Conservation (phyloP, 2,113 vertebrate species). For the Corythoichthys intestinalis region DNA sequence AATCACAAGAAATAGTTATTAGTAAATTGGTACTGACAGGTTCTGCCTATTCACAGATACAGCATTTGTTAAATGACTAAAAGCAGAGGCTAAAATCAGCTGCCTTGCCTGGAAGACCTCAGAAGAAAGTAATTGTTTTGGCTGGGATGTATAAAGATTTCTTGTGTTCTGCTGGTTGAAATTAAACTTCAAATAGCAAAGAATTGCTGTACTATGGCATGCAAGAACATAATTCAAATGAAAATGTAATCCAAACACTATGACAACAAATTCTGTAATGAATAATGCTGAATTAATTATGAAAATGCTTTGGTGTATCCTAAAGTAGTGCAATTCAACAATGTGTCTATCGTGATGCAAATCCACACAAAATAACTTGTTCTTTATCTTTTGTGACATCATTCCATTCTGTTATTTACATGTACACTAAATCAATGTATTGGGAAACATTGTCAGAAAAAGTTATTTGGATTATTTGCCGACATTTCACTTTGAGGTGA, state of each 20-base stretch:
- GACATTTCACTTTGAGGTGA: conserved; percentile 24
- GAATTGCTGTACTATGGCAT: neutral
- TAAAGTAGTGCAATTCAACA: neutral
- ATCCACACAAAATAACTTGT: neutral
- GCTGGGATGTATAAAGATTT: neutral
- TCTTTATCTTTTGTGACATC: neutral
- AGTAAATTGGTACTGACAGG: neutral
- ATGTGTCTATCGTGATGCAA: neutral
- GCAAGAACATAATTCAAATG: neutral
- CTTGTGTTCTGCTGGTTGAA: neutral
- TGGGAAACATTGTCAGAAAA: conserved; percentile 23
- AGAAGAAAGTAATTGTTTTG: neutral
- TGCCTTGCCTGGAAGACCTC: neutral
- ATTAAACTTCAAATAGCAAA: neutral
- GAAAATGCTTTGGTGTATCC: neutral
- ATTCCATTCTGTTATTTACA: conserved; percentile 19
- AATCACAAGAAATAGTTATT: neutral
- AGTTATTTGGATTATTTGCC: conserved; percentile 39
- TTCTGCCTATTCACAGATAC: neutral
- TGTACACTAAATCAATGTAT: conserved; percentile 35
- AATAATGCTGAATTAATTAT: neutral
- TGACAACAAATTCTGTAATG: neutral
- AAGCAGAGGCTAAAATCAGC: neutral
- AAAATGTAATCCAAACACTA: neutral
- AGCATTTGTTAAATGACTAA: neutral